Evolutionary conservation across 35 echinoderm and acorn worm species (phyloP), one percentile per base, ranked within the genome.

Genomic region (Diadema setosum): DNA sequence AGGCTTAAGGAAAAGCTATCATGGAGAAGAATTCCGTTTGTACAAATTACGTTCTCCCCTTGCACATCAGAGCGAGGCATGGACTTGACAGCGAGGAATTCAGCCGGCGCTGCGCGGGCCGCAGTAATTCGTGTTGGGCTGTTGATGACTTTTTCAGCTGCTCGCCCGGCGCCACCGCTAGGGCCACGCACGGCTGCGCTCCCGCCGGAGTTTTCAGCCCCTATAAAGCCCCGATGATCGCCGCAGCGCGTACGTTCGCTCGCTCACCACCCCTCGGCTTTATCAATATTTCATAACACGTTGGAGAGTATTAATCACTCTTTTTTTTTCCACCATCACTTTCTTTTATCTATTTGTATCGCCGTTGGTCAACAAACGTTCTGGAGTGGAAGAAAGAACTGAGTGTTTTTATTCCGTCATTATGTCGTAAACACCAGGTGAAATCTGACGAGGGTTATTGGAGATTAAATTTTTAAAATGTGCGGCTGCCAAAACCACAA

Each of bases 131-230:
- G 37, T 34, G 21, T 67, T 34, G 63, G 63, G 27, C 63, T 67
- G 27, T 67, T 67, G 37, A 67, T 67, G 63, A 67, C 63, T 67
- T 67, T 67, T 33, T 67, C 63, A 67, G 63, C 63, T 67, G 63
- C 21, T 67, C 1, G 27, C 18, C 27, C 63, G 63, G 63, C 63
- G 63, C 63, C 63, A 67, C 1, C 12, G 63, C 3, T 12, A 26
- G 16, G 24, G 63, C 63, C 20, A 67, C 29, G 63, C 63, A 67
- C 30, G 27, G 63, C n/a, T 67, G 63, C 63, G 12, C 37, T 67
- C 63, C 63, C 63, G 63, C 4, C 21, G 63, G 63, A 67, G 63
- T 26, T 67, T 67, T 67, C 63, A 26, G n/a, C 60, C 63, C 57
- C 57, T 16, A 67, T 34, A 31, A 34, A 26, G 37, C 12, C 63